phyloP scores from a whole-genome alignment of 2,113 vertebrate species.

The Calonectris borealis region DNA sequence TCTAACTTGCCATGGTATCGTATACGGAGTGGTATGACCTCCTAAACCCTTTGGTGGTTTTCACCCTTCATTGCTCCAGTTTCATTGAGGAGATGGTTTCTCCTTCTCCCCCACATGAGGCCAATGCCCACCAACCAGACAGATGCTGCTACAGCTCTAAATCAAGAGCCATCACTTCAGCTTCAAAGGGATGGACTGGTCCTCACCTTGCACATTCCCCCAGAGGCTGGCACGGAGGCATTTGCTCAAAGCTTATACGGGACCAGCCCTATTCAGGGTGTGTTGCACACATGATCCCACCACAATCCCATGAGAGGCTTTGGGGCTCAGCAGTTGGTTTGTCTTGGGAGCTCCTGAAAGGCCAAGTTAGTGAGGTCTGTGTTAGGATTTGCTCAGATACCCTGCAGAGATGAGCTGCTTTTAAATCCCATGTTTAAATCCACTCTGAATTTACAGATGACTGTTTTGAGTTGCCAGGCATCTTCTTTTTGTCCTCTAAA shows the following conservation, averaged over 20 bases:
- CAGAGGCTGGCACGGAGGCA: rapidly evolving
- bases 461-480: not conserved
- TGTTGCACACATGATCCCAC: not conserved
- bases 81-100: not conserved
- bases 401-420: not conserved
- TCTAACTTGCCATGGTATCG: not conserved
- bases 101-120: not conserved
- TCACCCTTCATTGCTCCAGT: not conserved
- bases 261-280: not conserved
- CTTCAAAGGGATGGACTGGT: not conserved
- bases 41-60: not conserved
- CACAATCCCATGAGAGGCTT: not conserved
- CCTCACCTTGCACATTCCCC: not conserved
- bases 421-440: not conserved
- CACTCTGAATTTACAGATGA: not conserved
- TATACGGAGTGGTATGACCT: not conserved
- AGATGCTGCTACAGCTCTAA: not conserved
- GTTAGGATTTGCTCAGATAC: not conserved
- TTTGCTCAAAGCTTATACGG: not conserved
- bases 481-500: not conserved
- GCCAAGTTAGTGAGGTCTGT: not conserved
- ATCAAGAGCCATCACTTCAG: not conserved
- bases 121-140: not conserved
- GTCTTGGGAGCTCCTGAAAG: not conserved
- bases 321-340: not conserved